Conservation (phyloP, 1,140 invertebrate genomes). For the Uloborus diversus region DNA sequence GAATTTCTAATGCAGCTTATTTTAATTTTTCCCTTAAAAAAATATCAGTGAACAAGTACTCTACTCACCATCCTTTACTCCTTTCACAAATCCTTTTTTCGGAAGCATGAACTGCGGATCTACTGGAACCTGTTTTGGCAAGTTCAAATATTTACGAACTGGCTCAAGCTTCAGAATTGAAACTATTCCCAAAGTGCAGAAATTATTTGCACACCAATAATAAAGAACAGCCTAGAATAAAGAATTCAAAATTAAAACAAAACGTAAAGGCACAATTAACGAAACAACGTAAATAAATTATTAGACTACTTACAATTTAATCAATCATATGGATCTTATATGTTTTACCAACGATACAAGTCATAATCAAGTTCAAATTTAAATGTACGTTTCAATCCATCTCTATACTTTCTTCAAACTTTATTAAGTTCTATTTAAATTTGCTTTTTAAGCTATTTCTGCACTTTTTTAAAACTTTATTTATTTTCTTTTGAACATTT, state of each 20-base stretch:
- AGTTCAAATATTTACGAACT: conserved; percentile 81
- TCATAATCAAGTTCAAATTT: not conserved
- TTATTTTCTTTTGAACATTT: too few species aligned
- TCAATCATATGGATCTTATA: not conserved
- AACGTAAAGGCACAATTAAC: conserved; percentile 1
- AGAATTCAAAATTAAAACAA: conserved; percentile 12
- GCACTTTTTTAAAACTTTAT: too few species aligned
- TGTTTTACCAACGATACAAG: not conserved
- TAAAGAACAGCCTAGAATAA: conserved; percentile 78
- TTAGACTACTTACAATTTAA: not conserved
- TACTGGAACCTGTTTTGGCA: conserved; percentile 74
- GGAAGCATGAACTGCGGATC: conserved; percentile 71
- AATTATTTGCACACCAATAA: conserved; percentile 91
- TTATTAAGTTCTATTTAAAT: too few species aligned
- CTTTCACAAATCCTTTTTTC: conserved; percentile 80
- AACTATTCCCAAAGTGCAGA: conserved; percentile 87
- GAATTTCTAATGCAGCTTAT: too few species aligned
- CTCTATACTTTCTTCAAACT: not conserved
- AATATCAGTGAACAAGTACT: too few species aligned
- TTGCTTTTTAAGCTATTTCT: too few species aligned
- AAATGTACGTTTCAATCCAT: not conserved
- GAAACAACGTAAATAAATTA: too few species aligned
- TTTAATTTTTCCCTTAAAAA: too few species aligned
- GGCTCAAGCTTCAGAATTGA: conserved; percentile 77
- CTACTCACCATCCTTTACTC: conserved; percentile 79